These are phyloP conservation scores for Sander lucioperca DNA, from an alignment of 2,113 vertebrate species.

Conservation along the genomic window DNA sequence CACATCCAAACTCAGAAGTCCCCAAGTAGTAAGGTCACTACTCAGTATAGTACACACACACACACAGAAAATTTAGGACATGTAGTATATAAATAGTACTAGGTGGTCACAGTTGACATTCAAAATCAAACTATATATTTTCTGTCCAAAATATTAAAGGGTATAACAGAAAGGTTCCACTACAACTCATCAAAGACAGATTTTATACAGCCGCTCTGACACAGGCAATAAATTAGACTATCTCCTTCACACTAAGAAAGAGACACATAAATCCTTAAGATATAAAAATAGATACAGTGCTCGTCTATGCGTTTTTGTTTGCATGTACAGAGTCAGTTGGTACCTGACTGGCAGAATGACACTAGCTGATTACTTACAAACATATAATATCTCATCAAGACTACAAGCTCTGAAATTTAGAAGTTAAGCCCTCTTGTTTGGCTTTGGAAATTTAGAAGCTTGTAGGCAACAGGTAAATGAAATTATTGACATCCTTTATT, in stretches of 20 bases:
- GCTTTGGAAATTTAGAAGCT: background rate
- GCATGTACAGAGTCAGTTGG: background rate
- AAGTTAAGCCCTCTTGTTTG: background rate
- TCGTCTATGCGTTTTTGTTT: conserved; percentile 10
- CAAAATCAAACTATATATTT: conserved; percentile 28
- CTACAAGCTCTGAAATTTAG: background rate
- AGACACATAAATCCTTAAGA: conserved; percentile 29
- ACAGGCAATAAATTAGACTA: conserved; percentile 76
- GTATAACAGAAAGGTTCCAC: conserved; percentile 53
- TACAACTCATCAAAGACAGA: conserved; percentile 20
- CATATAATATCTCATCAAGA: conserved; percentile 8
- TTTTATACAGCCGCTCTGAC: conserved; percentile 30
- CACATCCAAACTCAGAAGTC: conserved; percentile 8
- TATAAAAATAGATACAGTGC: conserved; percentile 43
- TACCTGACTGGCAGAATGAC: background rate
- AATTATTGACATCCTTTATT: background rate
- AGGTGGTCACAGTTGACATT: background rate
- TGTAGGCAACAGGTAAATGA: background rate
- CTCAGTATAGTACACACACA: background rate
- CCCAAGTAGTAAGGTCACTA: background rate
- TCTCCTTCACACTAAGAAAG: conserved; percentile 63
- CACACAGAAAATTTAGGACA: background rate
- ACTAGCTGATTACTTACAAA: background rate
- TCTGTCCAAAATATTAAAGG: conserved; percentile 22
- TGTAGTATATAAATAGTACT: conserved; percentile 14